These are phyloP conservation scores for Pammene fasciana DNA, from an alignment of 2,888 invertebrate genomes.

Conservation along the genomic window DNA sequence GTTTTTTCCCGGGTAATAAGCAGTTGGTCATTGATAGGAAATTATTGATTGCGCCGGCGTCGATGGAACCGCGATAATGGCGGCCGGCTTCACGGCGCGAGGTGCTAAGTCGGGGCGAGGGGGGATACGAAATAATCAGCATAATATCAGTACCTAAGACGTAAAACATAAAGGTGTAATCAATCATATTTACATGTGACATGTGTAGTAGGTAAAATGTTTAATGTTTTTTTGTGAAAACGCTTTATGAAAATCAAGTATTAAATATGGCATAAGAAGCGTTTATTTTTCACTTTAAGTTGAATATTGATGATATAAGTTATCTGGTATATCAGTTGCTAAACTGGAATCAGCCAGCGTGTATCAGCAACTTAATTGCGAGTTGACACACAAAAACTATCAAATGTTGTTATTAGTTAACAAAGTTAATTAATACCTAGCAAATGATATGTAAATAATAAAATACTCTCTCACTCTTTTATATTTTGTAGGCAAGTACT, in stretches of 20 bases:
- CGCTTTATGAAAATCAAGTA: too few relatives aligned
- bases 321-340: too few relatives aligned
- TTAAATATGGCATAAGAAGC: too few relatives aligned
- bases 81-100: conserved; percentile 22
- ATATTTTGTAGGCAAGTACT: conserved; percentile 10
- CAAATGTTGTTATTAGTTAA: background rate
- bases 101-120: conserved; percentile 14
- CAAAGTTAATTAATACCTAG: conserved; percentile 7
- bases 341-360: too few relatives aligned
- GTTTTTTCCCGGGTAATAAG: conserved; percentile 31
- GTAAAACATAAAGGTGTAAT: too few relatives aligned
- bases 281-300: too few relatives aligned
- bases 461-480: background rate
- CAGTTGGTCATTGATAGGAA: conserved; percentile 32
- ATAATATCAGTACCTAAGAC: background rate
- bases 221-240: too few relatives aligned
- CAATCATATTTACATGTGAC: too few relatives aligned
- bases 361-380: too few relatives aligned
- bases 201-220: too few relatives aligned
- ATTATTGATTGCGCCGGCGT: conserved; percentile 29
- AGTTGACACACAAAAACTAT: too few relatives aligned
- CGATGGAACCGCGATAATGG: conserved; percentile 33
- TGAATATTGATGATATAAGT: too few relatives aligned
- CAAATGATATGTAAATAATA: background rate
- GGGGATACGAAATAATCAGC: conserved; percentile 8